Conservation (phyloP, 2,888 invertebrate species). For the Sisyra terminalis region DNA sequence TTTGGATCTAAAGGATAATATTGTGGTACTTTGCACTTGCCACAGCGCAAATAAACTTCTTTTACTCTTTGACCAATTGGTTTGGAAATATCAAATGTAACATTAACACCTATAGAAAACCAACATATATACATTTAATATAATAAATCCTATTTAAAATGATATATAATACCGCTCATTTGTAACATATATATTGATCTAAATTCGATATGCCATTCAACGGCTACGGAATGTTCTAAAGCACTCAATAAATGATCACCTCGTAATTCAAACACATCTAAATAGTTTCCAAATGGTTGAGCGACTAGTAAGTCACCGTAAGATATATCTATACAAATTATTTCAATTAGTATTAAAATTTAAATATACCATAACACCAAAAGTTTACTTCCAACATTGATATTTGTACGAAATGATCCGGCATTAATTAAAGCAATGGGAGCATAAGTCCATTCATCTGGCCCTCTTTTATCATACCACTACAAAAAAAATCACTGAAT, state of each 20-base stretch:
- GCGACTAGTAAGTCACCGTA: constrained; percentile 49
- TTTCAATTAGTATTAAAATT: too few species aligned
- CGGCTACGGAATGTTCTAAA: constrained; percentile 37
- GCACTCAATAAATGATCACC: constrained; percentile 47
- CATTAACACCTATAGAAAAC: constrained; percentile 35
- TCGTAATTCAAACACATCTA: constrained; percentile 50
- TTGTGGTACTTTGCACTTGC: constrained; percentile 42
- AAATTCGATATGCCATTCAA: constrained; percentile 23
- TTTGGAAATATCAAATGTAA: constrained; percentile 40
- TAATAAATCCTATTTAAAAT: background rate
- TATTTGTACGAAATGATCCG: constrained; percentile 52
- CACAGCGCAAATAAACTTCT: constrained; percentile 38
- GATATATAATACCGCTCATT: constrained; percentile 43
- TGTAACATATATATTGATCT: too few species aligned
- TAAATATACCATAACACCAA: too few species aligned
- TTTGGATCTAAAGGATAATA: constrained; percentile 40
- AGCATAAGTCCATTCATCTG: constrained; percentile 44
- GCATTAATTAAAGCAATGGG: constrained; percentile 49
- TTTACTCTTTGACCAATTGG: constrained; percentile 41
- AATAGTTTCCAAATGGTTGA: constrained; percentile 60
- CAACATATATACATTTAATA: too few species aligned
- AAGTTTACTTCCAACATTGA: constrained; percentile 46
- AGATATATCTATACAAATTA: constrained; percentile 42
- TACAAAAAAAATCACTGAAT: constrained; percentile 19
- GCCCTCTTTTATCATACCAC: constrained; percentile 30